Conservation (phyloP, 2,113 vertebrate species). For the Phalacrocorax pelagicus region DNA sequence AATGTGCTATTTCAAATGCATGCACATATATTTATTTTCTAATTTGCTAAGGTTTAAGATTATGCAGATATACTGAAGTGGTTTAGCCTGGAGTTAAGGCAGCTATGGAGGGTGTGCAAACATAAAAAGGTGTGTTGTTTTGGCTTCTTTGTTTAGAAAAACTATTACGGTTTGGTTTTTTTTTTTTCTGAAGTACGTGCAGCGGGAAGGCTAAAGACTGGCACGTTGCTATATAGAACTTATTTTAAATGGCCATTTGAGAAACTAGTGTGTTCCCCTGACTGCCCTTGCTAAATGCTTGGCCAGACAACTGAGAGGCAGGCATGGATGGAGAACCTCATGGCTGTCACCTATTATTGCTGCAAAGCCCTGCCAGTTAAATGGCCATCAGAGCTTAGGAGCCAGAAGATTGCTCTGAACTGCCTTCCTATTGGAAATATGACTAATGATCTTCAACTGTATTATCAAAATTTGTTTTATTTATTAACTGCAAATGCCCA, state of each 20-base stretch:
- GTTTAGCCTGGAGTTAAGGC: constrained; percentile 49
- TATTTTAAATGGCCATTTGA: background rate
- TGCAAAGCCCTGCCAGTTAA: background rate
- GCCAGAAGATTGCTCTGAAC: background rate
- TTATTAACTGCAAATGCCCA: background rate
- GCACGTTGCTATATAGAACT: background rate
- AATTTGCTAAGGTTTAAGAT: constrained; percentile 58
- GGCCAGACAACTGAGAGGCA: background rate
- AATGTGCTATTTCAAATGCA: constrained; percentile 22
- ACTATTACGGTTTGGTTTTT: background rate
- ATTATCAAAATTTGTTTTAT: background rate
- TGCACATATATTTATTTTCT: constrained; percentile 24
- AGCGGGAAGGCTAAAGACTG: background rate
- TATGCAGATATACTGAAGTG: constrained; percentile 7
- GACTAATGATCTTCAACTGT: background rate
- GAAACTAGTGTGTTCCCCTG: background rate
- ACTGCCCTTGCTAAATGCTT: background rate
- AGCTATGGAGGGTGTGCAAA: background rate
- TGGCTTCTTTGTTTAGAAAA: constrained; percentile 6
- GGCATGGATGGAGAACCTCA: background rate
- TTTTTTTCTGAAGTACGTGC: background rate
- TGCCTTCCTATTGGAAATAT: background rate
- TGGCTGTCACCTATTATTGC: background rate
- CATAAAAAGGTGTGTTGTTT: background rate
- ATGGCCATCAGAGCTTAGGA: background rate